Evolutionary conservation across 2,888 invertebrate species (phyloP).

Genomic region (Steromphala cineraria): DNA sequence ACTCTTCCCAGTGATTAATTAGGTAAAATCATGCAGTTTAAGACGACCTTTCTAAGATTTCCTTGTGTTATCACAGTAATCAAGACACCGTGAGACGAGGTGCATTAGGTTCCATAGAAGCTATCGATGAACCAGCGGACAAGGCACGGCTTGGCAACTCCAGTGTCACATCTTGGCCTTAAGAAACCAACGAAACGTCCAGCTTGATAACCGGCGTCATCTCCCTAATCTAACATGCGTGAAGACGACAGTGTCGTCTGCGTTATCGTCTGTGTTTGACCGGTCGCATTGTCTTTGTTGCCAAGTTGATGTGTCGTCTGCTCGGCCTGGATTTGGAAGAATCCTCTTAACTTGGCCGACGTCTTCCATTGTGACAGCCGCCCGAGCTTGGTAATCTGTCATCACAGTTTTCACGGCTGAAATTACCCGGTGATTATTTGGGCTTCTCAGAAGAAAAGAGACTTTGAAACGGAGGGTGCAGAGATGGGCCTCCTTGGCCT

Average conservation of each 20-base stretch:
- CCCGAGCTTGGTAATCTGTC: slow-evolving; percentile 1
- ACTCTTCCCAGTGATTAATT: not conserved
- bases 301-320: not conserved
- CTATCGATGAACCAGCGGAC: not conserved
- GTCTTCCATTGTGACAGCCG: not conserved
- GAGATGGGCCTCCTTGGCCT: not conserved
- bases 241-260: not conserved
- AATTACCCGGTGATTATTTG: not conserved
- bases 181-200: not conserved
- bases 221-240: not conserved
- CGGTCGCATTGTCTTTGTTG: not conserved
- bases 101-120: not conserved
- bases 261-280: not conserved
- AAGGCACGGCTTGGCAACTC: no score
- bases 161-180: not conserved
- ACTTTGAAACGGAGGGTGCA: not conserved
- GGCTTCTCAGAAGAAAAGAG: not conserved
- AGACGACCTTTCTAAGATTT: not conserved
- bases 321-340: not conserved
- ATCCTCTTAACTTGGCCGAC: slow-evolving; percentile 7
- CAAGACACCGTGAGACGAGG: not conserved
- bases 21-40: slow-evolving; percentile 6
- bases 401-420: not conserved
- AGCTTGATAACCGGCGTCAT: not conserved
- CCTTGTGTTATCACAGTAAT: not conserved